phyloP scores from a whole-genome alignment of 2,797 vertebrate genomes.

The Prionace glauca region DNA sequence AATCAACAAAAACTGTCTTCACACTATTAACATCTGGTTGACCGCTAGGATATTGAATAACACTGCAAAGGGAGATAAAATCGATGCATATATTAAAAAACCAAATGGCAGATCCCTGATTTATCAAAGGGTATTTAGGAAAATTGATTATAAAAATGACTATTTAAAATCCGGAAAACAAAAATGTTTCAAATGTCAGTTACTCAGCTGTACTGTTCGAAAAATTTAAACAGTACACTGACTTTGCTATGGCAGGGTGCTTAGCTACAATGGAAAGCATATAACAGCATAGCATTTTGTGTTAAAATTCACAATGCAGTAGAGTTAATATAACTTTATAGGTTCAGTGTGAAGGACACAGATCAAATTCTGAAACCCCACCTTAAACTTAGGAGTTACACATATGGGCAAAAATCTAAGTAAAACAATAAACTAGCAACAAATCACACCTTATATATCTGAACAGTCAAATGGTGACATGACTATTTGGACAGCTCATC shows the following conservation, averaged over 20 bases:
- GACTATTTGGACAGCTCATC: not conserved
- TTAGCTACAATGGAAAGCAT: not conserved
- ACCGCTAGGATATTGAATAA: not conserved
- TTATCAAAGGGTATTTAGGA: not conserved
- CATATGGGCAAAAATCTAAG: not conserved
- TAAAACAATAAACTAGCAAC: not conserved
- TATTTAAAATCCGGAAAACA: not conserved
- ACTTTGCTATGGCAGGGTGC: not conserved
- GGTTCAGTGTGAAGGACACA: not conserved
- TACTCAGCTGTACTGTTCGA: not conserved
- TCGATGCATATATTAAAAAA: not conserved
- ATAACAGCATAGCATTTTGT: not conserved
- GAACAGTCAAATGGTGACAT: not conserved
- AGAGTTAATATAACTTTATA: not conserved
- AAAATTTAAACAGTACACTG: not conserved
- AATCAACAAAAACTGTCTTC: not conserved
- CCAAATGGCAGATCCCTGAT: not conserved
- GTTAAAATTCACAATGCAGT: not conserved
- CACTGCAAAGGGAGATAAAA: not conserved
- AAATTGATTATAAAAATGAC: not conserved
- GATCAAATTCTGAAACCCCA: not conserved
- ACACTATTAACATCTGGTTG: not conserved
- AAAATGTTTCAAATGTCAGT: not conserved
- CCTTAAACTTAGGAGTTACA: not conserved
- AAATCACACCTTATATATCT: not conserved